phyloP scores from a whole-genome alignment of 2,797 vertebrate species.

The Bovichtus variegatus region DNA sequence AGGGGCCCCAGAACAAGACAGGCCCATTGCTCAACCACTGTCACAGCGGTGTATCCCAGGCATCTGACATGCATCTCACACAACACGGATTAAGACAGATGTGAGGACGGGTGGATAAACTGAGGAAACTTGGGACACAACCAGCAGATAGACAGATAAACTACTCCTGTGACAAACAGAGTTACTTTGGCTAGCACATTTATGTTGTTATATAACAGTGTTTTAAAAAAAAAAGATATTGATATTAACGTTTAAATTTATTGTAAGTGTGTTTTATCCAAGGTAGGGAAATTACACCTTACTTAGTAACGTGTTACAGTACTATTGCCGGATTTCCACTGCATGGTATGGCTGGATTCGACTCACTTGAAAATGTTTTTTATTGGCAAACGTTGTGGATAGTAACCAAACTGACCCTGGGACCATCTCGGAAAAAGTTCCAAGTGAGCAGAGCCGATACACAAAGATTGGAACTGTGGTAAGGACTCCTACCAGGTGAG shows the following conservation, averaged over 20 bases:
- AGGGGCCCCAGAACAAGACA: constrained; percentile 73
- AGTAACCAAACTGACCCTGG: too few species aligned
- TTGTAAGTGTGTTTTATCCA: background rate
- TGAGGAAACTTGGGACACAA: constrained; percentile 44
- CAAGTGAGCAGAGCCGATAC: too few species aligned
- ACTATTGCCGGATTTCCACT: too few species aligned
- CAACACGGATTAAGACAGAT: constrained; percentile 60
- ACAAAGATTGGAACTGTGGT: too few species aligned
- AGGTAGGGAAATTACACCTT: background rate
- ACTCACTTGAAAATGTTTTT: too few species aligned
- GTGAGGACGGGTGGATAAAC: constrained; percentile 53
- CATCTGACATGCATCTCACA: constrained; percentile 72
- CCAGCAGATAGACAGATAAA: constrained; percentile 38
- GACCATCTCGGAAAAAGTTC: too few species aligned
- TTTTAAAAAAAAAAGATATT: background rate
- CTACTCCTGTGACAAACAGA: constrained; percentile 15
- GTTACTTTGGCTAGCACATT: background rate
- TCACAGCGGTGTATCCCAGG: constrained; percentile 73
- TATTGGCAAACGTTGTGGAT: too few species aligned
- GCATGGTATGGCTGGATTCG: too few species aligned
- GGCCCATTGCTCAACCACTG: constrained; percentile 77
- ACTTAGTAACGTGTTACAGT: background rate
- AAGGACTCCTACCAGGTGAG: too few species aligned
- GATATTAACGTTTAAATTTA: background rate
- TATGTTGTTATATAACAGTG: background rate